Base-by-base conservation (phyloP, 1,140 invertebrate genomes). In the Diploscapter pachys region DNA sequence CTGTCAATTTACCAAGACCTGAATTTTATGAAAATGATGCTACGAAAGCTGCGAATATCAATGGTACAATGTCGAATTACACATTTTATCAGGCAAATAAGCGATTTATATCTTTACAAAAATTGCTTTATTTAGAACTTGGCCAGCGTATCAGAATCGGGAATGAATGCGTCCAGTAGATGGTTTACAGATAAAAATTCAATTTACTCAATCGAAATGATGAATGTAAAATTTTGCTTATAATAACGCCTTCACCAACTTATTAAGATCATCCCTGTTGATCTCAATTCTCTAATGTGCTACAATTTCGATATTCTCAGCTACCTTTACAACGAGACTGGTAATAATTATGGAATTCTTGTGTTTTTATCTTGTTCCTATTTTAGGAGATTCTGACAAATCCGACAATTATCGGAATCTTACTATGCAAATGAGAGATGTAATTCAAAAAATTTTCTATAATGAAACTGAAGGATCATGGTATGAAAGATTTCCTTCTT, bases 381-480 rank as follows among this genome's bases (percentile, higher is more conserved):
- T 84, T 82, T 80, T 83, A 87, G 72, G 87, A 84, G 71, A 86
- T 81, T n/a, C 80, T 77, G 51, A 78, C 81, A 48, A 87, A 82
- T 89, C 89, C 2, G 80, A 85, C 13, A 88, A 90, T 69, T 95
- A 92, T 81, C 87, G 88, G 48, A 85, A 88, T 0, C 88, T 89
- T 51, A 90, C 90, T 1, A 85, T 89, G 0, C 86, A 89, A 56
- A 90, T 92, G 85, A 87, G 90, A 78, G 73, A 66, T 48, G 72
- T 72, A 70, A 11, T 56, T 92, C 87, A 90, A 79, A 87, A 89
- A 72, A 91, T 92, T 8, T 91, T 92, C 53, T 86, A 90, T 55
- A 88, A 81, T 87, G 95, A 2, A 96, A 93, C 93, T 91, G 95
- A 82, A 90, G 93, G 76, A 91, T 92, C 78, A 90, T 90, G 0